Evolutionary conservation across 2,797 vertebrate species (phyloP).

Genomic region (Centroberyx gerrardi): DNA sequence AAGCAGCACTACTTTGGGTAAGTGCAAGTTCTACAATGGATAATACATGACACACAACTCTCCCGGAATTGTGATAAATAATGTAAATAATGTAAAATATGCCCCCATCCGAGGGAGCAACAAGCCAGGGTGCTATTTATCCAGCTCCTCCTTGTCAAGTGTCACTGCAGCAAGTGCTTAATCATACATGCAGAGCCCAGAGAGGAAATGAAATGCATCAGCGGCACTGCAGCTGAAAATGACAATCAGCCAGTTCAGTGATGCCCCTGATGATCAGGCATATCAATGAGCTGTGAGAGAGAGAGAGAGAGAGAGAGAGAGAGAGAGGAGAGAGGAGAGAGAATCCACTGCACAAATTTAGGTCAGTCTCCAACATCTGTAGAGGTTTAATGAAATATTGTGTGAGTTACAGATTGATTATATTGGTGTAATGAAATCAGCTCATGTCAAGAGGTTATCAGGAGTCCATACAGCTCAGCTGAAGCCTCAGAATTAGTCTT

Average conservation of each 20-base stretch:
- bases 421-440: slow-evolving; percentile 36
- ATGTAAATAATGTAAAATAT: slow-evolving; percentile 71
- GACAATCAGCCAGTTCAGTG: slow-evolving; percentile 81
- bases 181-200: slow-evolving; percentile 72
- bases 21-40: slow-evolving; percentile 42
- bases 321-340: slow-evolving; percentile 8
- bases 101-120: slow-evolving; percentile 31
- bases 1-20: slow-evolving; percentile 18
- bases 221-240: slow-evolving; percentile 79
- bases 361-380: slow-evolving; percentile 13
- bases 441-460: slow-evolving; percentile 52
- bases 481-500: background rate
- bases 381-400: slow-evolving; percentile 41
- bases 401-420: slow-evolving; percentile 45
- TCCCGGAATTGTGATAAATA: slow-evolving; percentile 74
- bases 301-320: slow-evolving; percentile 25
- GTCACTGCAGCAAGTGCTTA: slow-evolving; percentile 75
- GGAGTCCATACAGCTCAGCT: slow-evolving; percentile 13
- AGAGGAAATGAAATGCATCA: slow-evolving; percentile 77
- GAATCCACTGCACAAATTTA: background rate
- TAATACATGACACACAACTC: slow-evolving; percentile 58
- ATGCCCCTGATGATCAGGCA: slow-evolving; percentile 79
- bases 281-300: slow-evolving; percentile 77
- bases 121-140: slow-evolving; percentile 69
- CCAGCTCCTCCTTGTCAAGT: slow-evolving; percentile 75